A percentile compares a stretch with the other conserved stretches of the same genome.
Evolutionary conservation across 2,888 invertebrate species (phyloP).

Genomic region (Thecophora atra): DNA sequence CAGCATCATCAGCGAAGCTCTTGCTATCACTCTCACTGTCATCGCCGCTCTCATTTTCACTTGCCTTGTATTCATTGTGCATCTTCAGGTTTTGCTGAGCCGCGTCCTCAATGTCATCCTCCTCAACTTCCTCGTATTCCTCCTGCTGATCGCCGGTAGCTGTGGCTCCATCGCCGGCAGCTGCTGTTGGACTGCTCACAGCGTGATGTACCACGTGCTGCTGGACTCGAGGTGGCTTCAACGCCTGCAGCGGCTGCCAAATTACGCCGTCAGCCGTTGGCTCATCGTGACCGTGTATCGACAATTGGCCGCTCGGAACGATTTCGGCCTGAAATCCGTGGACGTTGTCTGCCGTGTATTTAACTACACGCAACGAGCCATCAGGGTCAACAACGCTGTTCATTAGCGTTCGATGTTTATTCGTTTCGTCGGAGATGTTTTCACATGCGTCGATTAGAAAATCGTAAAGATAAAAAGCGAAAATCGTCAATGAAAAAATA

Average conservation of each 20-base stretch:
- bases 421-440: not conserved
- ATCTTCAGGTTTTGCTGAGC: slow-evolving; percentile 42
- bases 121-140: slow-evolving; percentile 29
- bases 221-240: slow-evolving; percentile 1
- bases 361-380: slow-evolving; percentile 76
- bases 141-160: slow-evolving; percentile 35
- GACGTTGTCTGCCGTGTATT: slow-evolving; percentile 77
- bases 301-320: slow-evolving; percentile 59
- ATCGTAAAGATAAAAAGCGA: not conserved
- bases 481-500: not conserved
- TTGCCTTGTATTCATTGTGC: not conserved
- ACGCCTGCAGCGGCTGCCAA: slow-evolving; percentile 15
- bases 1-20: slow-evolving; percentile 41
- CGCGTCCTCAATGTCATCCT: slow-evolving; percentile 47
- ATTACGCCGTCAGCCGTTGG: slow-evolving; percentile 33
- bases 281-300: slow-evolving; percentile 53
- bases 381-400: slow-evolving; percentile 76
- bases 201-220: slow-evolving; percentile 45
- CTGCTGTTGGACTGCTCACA: slow-evolving; percentile 41
- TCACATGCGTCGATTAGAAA: not conserved
- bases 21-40: slow-evolving; percentile 20
- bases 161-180: slow-evolving; percentile 43
- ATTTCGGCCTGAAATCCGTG: slow-evolving; percentile 76
- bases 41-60: slow-evolving; percentile 10
- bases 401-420: not conserved